A percentile compares a stretch with the other conserved stretches of the same genome.
Evolutionary conservation across 2,888 invertebrate species (phyloP).

Genomic region (Margaritifera margaritifera): DNA sequence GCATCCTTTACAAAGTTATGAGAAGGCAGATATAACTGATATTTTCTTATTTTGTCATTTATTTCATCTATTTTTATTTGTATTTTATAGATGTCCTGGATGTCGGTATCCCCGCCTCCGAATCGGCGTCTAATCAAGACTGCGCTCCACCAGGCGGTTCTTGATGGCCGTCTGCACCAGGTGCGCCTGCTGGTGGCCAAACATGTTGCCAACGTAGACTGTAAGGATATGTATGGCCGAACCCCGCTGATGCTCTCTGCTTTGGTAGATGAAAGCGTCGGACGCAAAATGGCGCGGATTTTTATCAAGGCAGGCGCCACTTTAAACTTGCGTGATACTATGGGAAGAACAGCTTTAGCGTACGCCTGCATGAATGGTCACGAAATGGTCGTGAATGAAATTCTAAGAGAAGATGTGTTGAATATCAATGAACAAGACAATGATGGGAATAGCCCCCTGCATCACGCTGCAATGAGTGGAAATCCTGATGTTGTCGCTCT

Average conservation of each 20-base stretch:
- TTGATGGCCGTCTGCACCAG: slow-evolving; percentile 68
- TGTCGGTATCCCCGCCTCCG: slow-evolving; percentile 30
- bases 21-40: background rate
- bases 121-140: slow-evolving; percentile 66
- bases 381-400: slow-evolving; percentile 52
- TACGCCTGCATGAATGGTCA: slow-evolving; percentile 68
- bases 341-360: slow-evolving; percentile 66
- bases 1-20: no score
- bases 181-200: slow-evolving; percentile 66
- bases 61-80: no score
- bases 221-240: slow-evolving; percentile 65
- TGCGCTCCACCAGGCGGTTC: slow-evolving; percentile 70
- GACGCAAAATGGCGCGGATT: slow-evolving; percentile 64
- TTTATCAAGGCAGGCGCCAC: slow-evolving; percentile 60
- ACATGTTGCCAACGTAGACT: slow-evolving; percentile 64
- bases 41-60: no score
- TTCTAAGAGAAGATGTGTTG: slow-evolving; percentile 62
- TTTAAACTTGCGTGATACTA: slow-evolving; percentile 59
- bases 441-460: slow-evolving; percentile 69
- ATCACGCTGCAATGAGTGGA: slow-evolving; percentile 64
- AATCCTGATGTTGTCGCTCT: slow-evolving; percentile 59
- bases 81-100: background rate
- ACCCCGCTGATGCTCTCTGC: slow-evolving; percentile 70
- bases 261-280: slow-evolving; percentile 62
- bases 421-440: slow-evolving; percentile 67